These are phyloP conservation scores for Tribolium madens DNA, from an alignment of 1,140 invertebrate genomes.

Conservation along the genomic window DNA sequence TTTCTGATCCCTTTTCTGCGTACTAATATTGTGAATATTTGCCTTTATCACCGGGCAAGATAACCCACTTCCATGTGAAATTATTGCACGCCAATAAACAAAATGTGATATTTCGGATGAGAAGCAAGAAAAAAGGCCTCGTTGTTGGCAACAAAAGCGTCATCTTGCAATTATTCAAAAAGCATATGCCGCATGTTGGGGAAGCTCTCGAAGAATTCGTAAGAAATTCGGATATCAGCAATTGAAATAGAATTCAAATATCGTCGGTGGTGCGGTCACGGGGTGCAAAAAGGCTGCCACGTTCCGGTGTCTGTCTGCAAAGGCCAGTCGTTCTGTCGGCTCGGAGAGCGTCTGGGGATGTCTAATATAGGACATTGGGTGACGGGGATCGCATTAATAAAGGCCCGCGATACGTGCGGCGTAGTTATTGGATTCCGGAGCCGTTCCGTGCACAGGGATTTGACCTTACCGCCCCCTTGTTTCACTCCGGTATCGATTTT, in stretches of 20 bases:
- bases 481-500: constrained; percentile 46
- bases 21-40: too few relatives aligned
- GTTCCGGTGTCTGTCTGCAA: constrained; percentile 36
- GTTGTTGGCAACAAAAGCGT: constrained; percentile 5
- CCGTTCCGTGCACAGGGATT: constrained; percentile 47
- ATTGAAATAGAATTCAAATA: constrained; percentile 46
- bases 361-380: constrained; percentile 49
- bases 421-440: constrained; percentile 49
- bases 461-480: constrained; percentile 41
- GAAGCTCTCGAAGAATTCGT: constrained; percentile 11
- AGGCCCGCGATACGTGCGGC: constrained; percentile 48
- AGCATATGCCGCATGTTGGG: constrained; percentile 7
- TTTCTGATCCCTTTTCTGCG: background rate
- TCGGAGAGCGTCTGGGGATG: constrained; percentile 42
- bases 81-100: too few relatives aligned
- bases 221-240: constrained; percentile 26
- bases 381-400: constrained; percentile 50
- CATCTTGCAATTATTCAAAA: constrained; percentile 32
- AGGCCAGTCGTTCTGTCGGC: background rate
- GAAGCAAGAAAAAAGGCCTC: background rate
- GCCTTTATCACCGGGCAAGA: too few relatives aligned
- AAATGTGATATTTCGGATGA: too few relatives aligned
- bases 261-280: constrained; percentile 20
- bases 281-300: constrained; percentile 29
- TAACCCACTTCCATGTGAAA: too few relatives aligned